A percentile compares a stretch with the other conserved stretches of the same genome.
Evolutionary conservation across 2,888 invertebrate genomes (phyloP).

Genomic region (Leucoma salicis): DNA sequence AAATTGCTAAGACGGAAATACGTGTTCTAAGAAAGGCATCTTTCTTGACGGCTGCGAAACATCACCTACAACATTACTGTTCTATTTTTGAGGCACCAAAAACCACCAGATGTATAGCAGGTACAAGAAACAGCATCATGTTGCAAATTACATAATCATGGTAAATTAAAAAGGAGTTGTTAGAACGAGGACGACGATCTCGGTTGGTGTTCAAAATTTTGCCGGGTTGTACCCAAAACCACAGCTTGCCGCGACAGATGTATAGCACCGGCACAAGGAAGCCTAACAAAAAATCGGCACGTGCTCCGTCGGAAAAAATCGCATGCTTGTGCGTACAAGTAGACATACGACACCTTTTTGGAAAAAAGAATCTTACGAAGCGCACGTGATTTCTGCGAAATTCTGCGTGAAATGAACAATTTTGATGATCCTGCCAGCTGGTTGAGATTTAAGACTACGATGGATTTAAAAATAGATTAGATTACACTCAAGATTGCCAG

Average conservation of each 20-base stretch:
- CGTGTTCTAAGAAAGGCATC: constrained; percentile 34
- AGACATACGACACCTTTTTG: constrained; percentile 58
- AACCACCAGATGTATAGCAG: constrained; percentile 76
- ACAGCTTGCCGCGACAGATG: constrained; percentile 78
- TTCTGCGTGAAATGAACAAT: constrained; percentile 58
- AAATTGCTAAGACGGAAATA: constrained; percentile 34
- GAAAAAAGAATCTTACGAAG: constrained; percentile 44
- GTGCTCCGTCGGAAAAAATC: constrained; percentile 64
- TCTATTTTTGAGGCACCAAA: constrained; percentile 71
- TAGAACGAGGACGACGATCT: constrained; percentile 1
- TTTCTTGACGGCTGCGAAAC: constrained; percentile 38
- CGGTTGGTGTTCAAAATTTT: constrained; percentile 30
- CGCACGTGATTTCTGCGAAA: constrained; percentile 62
- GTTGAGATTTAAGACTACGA: constrained; percentile 5
- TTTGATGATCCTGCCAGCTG: constrained; percentile 52
- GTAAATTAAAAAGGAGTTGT: constrained; percentile 30
- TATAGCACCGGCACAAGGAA: constrained; percentile 66
- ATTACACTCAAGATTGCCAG: too few species aligned
- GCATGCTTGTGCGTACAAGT: constrained; percentile 80
- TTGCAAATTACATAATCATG: constrained; percentile 64
- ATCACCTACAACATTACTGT: constrained; percentile 37
- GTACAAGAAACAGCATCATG: constrained; percentile 71
- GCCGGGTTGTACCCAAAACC: constrained; percentile 55
- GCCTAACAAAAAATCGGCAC: constrained; percentile 72
- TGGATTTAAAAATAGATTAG: constrained; percentile 7